Conservation (phyloP, 1,140 invertebrate species). For the Arctopsyche grandis region DNA sequence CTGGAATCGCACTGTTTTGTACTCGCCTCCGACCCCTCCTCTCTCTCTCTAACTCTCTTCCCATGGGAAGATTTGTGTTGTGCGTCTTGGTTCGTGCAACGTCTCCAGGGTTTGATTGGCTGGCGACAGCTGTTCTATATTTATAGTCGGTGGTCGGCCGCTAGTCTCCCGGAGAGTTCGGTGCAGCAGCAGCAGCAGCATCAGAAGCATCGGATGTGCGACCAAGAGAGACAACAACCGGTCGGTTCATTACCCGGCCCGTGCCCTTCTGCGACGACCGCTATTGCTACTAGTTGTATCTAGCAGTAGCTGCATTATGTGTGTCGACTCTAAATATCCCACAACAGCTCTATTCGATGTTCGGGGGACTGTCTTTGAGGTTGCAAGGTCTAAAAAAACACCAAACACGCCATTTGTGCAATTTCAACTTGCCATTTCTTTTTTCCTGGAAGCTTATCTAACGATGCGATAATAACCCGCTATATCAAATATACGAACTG, state of each 20-base stretch:
- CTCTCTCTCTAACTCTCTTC: too few relatives aligned
- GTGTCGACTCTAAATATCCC: too few relatives aligned
- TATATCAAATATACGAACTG: too few relatives aligned
- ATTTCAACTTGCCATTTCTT: too few relatives aligned
- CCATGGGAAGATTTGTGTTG: not conserved
- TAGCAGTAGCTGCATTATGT: too few relatives aligned
- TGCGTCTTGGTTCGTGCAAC: slow-evolving; percentile 3
- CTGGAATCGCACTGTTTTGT: too few relatives aligned
- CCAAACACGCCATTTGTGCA: too few relatives aligned
- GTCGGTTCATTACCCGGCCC: slow-evolving; percentile 9
- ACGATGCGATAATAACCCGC: too few relatives aligned
- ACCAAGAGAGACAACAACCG: not conserved
- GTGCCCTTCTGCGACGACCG: slow-evolving; percentile 26
- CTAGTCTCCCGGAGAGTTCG: slow-evolving; percentile 24
- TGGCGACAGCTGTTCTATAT: slow-evolving; percentile 43
- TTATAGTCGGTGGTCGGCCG: slow-evolving; percentile 24
- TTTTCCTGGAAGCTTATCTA: too few relatives aligned
- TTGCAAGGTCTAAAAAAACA: too few relatives aligned
- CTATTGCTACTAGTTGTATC: not conserved
- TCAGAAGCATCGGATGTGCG: not conserved
- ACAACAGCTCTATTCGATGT: not conserved
- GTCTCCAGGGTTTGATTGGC: slow-evolving; percentile 38
- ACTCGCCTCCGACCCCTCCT: not conserved
- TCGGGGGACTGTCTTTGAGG: not conserved
- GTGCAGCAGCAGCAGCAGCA: slow-evolving; percentile 11